Evolutionary conservation across 2,888 invertebrate genomes (phyloP).

Genomic region (Agrochola circellaris): DNA sequence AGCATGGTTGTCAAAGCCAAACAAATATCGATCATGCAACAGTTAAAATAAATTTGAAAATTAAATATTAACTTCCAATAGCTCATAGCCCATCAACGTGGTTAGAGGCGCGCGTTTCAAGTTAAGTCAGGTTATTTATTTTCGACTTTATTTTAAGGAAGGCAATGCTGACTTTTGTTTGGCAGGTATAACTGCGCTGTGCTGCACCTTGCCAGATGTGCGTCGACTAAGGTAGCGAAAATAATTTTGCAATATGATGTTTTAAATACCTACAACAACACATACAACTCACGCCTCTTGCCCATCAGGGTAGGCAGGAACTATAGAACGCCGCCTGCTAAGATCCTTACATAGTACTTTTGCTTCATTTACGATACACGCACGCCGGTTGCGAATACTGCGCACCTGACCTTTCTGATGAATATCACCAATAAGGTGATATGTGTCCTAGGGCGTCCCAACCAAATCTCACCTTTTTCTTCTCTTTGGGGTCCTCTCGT

Average conservation of each 20-base stretch:
- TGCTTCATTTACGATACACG: not conserved
- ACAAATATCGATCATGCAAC: no score
- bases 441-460: not conserved
- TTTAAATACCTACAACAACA: not conserved
- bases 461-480: constrained; percentile 25
- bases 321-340: not conserved
- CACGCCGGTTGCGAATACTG: not conserved
- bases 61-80: not conserved
- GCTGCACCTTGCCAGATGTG: no score
- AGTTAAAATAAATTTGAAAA: not conserved
- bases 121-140: not conserved
- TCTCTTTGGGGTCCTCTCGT: not conserved
- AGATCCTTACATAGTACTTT: not conserved
- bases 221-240: no score
- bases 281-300: not conserved
- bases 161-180: not conserved
- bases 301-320: not conserved
- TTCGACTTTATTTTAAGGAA: not conserved
- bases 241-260: not conserved
- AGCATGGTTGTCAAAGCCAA: not conserved
- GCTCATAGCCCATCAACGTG: not conserved
- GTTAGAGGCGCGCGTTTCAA: not conserved
- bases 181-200: not conserved
- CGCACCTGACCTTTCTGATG: not conserved
- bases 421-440: not conserved